Evolutionary conservation across 1,140 invertebrate genomes (phyloP).

Genomic region (Tetramorium parvispinum): DNA sequence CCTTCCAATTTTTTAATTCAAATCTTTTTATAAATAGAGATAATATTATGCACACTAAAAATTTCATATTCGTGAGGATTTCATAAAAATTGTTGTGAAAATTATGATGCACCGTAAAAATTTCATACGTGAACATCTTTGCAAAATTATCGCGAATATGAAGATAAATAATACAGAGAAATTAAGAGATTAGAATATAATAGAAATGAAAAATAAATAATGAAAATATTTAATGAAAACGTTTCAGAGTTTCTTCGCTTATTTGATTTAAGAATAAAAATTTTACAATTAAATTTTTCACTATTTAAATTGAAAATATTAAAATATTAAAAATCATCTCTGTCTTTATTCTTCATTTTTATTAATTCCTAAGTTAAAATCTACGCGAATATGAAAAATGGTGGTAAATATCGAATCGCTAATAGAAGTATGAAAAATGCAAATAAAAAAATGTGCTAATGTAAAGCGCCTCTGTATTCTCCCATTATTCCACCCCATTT

Average conservation of each 20-base stretch:
- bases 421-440: not conserved
- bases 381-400: not conserved
- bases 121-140: not conserved
- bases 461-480: not conserved
- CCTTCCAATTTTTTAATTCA: slow-evolving; percentile 11
- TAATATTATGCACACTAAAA: slow-evolving; percentile 22
- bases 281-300: not conserved
- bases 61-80: not conserved
- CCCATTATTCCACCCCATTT: slow-evolving; percentile 51
- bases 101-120: slow-evolving; percentile 1
- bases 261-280: not conserved
- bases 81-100: slow-evolving; percentile 3
- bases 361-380: not conserved
- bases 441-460: slow-evolving; percentile 20
- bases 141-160: not conserved
- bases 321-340: not conserved
- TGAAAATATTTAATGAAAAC: not conserved
- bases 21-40: not conserved
- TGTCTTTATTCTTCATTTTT: not conserved
- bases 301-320: not conserved
- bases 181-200: slow-evolving; percentile 9
- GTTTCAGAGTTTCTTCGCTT: not conserved
- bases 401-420: not conserved
- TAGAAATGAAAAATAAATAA: not conserved
- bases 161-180: not conserved